phyloP scores from a whole-genome alignment of 2,113 vertebrate species.

The Hylia prasina region DNA sequence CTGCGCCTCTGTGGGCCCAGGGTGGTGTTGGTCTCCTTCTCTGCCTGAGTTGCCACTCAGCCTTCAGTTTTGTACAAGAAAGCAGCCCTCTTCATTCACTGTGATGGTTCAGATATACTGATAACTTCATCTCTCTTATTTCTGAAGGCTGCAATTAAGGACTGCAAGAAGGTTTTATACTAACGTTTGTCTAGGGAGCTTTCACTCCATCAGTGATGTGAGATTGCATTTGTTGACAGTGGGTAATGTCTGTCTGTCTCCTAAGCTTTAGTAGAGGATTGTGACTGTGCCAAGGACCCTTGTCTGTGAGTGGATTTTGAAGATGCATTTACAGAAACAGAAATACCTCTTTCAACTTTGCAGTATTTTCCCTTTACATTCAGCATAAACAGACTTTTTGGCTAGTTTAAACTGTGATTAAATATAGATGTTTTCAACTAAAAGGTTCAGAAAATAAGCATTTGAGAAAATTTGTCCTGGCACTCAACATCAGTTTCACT shows the following conservation, averaged over 20 bases:
- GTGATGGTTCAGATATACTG: background rate
- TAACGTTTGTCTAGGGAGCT: slow-evolving; percentile 44
- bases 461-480: slow-evolving; percentile 21
- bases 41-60: background rate
- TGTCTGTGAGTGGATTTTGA: slow-evolving; percentile 28
- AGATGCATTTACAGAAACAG: slow-evolving; percentile 35
- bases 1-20: rapidly evolving
- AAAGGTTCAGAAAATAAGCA: slow-evolving; percentile 9
- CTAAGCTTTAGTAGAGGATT: slow-evolving; percentile 12
- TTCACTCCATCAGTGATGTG: slow-evolving; percentile 22
- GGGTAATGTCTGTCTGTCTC: slow-evolving; percentile 50
- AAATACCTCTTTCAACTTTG: slow-evolving; percentile 17
- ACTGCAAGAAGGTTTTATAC: slow-evolving; percentile 28
- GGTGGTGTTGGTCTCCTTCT: rapidly evolving
- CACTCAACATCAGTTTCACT: slow-evolving; percentile 2
- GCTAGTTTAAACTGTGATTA: background rate
- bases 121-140: background rate
- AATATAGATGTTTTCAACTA: slow-evolving; percentile 24
- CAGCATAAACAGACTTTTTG: slow-evolving; percentile 7
- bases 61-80: background rate
- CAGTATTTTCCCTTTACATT: background rate
- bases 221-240: slow-evolving; percentile 32
- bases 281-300: slow-evolving; percentile 33
- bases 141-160: slow-evolving; percentile 44
- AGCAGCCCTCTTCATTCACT: background rate